These are phyloP conservation scores for Agrilus biguttatus DNA, from an alignment of 2,888 invertebrate species.

Conservation along the genomic window DNA sequence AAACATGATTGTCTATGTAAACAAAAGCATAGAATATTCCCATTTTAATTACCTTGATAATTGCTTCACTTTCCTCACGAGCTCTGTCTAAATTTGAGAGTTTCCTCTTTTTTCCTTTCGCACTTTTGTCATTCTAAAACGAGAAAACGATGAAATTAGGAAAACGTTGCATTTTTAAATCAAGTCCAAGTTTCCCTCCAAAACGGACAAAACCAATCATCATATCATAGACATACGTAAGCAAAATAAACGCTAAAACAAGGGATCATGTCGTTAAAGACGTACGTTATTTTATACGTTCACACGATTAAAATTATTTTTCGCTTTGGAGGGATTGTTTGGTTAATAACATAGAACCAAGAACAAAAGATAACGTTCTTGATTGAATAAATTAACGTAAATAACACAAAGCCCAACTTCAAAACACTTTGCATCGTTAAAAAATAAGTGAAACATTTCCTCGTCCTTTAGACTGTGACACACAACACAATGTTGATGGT, in stretches of 20 bases:
- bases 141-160: conserved; percentile 3
- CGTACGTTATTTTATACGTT: neutral
- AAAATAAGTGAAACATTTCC: too few relatives aligned
- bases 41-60: conserved; percentile 30
- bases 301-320: neutral
- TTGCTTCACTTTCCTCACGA: conserved; percentile 36
- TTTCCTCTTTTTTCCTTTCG: conserved; percentile 34
- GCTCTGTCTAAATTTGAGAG: conserved; percentile 33
- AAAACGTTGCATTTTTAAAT: conserved; percentile 11
- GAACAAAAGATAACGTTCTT: too few relatives aligned
- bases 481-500: conserved; percentile 2
- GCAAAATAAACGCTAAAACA: conserved; percentile 2
- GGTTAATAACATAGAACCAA: too few relatives aligned
- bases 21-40: neutral
- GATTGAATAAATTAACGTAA: too few relatives aligned
- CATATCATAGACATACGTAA: conserved; percentile 10
- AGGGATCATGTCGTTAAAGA: neutral
- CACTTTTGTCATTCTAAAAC: conserved; percentile 28
- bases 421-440: too few relatives aligned
- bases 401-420: too few relatives aligned
- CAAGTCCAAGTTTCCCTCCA: conserved; percentile 28
- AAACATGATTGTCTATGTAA: neutral
- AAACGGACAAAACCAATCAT: conserved; percentile 18
- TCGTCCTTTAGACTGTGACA: conserved; percentile 19
- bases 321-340: neutral